Percentiles rank a stretch among this genome's conserved stretches.
Evolutionary conservation across 2,113 vertebrate genomes (phyloP).

Genomic region (Balaenoptera acutorostrata): DNA sequence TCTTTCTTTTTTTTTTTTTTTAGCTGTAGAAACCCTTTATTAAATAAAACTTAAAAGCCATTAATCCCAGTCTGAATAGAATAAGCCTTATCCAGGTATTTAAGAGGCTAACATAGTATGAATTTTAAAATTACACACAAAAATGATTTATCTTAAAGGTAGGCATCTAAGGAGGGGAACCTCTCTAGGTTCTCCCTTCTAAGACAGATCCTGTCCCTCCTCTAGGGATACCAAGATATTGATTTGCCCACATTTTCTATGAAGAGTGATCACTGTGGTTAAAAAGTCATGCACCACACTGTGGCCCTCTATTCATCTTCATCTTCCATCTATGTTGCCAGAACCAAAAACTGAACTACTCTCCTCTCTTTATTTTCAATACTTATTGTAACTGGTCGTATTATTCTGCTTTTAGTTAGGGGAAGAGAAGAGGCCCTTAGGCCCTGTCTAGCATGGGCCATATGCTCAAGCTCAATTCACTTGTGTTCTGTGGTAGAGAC

Average conservation of each 20-base stretch:
- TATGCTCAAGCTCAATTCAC: background rate
- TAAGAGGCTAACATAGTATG: background rate
- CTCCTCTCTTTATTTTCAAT: background rate
- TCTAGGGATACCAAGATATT: background rate
- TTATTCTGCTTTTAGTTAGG: background rate
- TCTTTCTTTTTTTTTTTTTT: background rate
- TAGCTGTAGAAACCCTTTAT: background rate
- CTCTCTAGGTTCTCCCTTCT: background rate
- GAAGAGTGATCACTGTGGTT: background rate
- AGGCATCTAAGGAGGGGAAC: background rate
- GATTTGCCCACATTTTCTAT: background rate
- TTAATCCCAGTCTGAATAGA: background rate
- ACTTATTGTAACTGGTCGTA: background rate
- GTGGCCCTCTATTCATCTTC: background rate
- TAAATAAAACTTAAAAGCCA: conserved; percentile 2
- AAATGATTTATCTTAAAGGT: background rate
- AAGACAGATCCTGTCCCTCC: background rate
- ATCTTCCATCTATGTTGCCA: background rate
- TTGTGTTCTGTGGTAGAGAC: background rate
- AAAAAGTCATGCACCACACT: background rate
- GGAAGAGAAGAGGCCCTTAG: background rate
- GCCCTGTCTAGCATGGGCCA: background rate
- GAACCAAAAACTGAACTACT: background rate
- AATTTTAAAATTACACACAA: background rate
- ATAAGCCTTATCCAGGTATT: background rate